Evolutionary conservation across 2,888 invertebrate species (phyloP).

Genomic region (Drosophila colorata): DNA sequence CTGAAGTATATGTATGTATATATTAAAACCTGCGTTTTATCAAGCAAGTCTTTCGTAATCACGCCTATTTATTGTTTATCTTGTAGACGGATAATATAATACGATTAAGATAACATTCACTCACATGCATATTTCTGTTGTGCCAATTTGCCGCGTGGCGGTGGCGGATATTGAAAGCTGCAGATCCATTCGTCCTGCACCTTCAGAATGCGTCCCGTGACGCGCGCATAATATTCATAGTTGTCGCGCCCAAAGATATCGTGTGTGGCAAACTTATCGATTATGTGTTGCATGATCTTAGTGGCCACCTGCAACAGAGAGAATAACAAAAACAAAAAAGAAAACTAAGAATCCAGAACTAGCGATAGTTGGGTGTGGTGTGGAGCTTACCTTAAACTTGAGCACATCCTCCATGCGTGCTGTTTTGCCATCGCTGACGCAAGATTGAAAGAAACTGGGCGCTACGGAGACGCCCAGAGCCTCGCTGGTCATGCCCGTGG

Average conservation of each 20-base stretch:
- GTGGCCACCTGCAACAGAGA: conserved; percentile 91
- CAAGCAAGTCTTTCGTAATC: not conserved
- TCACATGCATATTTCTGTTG: conserved; percentile 90
- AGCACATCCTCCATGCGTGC: conserved; percentile 98
- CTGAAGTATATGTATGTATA: too few relatives aligned
- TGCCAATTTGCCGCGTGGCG: conserved; percentile 88
- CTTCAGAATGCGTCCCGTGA: conserved; percentile 95
- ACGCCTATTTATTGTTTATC: not conserved
- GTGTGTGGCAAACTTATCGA: conserved; percentile 98
- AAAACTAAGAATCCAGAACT: too few relatives aligned
- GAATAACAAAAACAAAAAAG: not conserved
- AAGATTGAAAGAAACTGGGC: conserved; percentile 98
- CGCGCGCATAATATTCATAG: conserved; percentile 97
- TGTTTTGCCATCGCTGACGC: conserved; percentile 97
- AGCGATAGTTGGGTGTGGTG: too few relatives aligned
- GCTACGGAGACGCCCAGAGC: conserved; percentile 98
- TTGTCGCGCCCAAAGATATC: conserved; percentile 97
- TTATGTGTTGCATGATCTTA: conserved; percentile 97
- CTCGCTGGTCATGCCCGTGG: conserved; percentile 97
- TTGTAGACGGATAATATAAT: not conserved
- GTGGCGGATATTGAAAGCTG: conserved; percentile 95
- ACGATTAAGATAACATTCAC: conserved; percentile 56
- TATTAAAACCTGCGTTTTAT: too few relatives aligned
- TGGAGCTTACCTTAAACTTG: conserved; percentile 92
- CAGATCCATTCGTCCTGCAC: conserved; percentile 98